Evolutionary conservation across 2,888 invertebrate species (phyloP), one percentile per base, ranked within the genome.

Genomic region (Philereme transversata): DNA sequence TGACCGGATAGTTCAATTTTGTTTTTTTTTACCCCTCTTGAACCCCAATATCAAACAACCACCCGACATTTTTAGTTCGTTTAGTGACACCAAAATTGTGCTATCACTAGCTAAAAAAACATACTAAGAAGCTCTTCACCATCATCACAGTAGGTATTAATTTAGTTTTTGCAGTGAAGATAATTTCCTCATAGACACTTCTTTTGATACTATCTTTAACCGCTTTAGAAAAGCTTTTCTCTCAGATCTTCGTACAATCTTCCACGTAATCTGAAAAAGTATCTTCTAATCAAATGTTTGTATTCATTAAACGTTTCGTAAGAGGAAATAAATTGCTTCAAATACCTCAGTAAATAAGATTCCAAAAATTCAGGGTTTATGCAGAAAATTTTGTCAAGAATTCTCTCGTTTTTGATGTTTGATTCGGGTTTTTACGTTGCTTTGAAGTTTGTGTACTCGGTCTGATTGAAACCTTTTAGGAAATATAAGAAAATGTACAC

Each of bases 241-340:
- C 8, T 2, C 40, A 40, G 40, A 40, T 40, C 8, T 40, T 40
- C 40, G 3, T 40, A 40, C 40, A 40, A 40, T 59, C 45, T 63
- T 59, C 41, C 34, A 56, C 55, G 59, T 62, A 61, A 67, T 68
- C 65, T 53, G 41, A 51, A 49, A 55, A 54, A 65, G 65, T 62
- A 65, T 65, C 61, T 62, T 50, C 53, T 68, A 66, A 72, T 70
- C 69, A 72, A 74, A 74, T 72, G 64, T 72, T 74, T 74, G 68
- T 58, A 68, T 69, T 67, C 68, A 71, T 73, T 73, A 68, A 72
- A 69, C 67, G 67, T 65, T 70, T 45, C 62, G 59, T 69, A 67
- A 70, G 68, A 62, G 65, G 58, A 70, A 67, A 68, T 68, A 69
- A 71, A 72, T 69, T 69, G 65, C 65, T 65, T 59, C 61, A 66